Conservation (phyloP, 2,113 vertebrate species). For the Megaceryle torquata region DNA sequence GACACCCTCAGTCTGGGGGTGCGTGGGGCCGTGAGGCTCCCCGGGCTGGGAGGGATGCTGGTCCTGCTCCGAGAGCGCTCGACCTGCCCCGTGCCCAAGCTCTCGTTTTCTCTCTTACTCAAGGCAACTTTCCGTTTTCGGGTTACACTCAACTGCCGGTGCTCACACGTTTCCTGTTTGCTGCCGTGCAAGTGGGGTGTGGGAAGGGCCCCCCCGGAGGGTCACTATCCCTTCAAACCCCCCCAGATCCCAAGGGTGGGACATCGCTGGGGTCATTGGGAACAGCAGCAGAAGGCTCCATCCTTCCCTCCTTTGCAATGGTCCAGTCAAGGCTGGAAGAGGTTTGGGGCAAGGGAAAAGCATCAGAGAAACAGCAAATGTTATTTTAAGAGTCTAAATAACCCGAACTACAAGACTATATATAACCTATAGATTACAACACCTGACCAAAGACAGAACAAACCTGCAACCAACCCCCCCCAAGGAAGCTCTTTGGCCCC, state of each 20-base stretch:
- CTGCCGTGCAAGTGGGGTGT: accelerated
- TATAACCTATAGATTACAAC: accelerated
- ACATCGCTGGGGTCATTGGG: accelerated
- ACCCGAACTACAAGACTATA: accelerated
- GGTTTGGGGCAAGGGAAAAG: background rate
- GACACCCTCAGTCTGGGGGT: background rate
- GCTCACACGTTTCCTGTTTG: slow-evolving; percentile 42
- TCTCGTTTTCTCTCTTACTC: slow-evolving; percentile 21
- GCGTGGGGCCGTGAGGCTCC: accelerated
- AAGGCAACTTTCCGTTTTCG: background rate
- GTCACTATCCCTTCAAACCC: accelerated
- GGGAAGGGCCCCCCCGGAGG: background rate
- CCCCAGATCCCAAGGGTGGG: background rate
- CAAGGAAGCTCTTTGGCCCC: accelerated
- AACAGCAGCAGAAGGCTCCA: accelerated
- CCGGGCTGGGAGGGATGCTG: accelerated
- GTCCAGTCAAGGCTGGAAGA: background rate
- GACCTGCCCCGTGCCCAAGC: background rate
- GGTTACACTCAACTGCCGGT: background rate
- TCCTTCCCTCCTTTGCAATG: accelerated
- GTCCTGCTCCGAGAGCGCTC: accelerated
- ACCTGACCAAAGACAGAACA: background rate
- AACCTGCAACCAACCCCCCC: background rate
- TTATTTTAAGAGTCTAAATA: background rate
- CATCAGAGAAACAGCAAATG: background rate